A percentile compares a stretch with the other conserved stretches of the same genome.
Evolutionary conservation across 1,140 invertebrate genomes (phyloP).

Genomic region (Metopolophium dirhodum): DNA sequence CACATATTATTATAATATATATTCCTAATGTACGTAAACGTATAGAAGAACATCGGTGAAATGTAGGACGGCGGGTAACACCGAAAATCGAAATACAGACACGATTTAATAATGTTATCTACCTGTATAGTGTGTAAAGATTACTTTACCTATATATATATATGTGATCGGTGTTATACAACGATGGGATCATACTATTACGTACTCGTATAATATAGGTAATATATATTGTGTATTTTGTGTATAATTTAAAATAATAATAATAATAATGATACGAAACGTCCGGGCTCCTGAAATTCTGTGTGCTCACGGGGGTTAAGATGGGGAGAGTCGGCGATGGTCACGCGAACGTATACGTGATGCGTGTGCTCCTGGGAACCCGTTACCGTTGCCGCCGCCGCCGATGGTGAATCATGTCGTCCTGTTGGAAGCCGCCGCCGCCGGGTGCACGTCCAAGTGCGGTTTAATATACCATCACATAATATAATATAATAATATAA

Average conservation of each 20-base stretch:
- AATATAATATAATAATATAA: neutral
- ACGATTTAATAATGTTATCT: neutral
- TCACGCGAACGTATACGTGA: conserved; percentile 19
- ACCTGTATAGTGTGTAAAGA: neutral
- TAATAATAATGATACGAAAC: neutral
- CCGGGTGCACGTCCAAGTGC: neutral
- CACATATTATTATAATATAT: neutral
- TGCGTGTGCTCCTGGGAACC: conserved; percentile 12
- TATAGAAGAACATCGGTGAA: neutral
- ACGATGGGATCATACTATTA: neutral
- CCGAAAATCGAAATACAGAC: neutral
- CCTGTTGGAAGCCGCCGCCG: neutral
- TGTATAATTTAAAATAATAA: conserved; percentile 26
- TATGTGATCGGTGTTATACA: neutral
- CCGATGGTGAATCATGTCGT: neutral
- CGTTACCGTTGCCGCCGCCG: neutral
- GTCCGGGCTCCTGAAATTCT: neutral
- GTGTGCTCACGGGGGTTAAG: conserved; percentile 19
- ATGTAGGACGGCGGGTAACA: neutral
- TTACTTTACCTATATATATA: neutral
- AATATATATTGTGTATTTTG: neutral
- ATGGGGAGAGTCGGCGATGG: neutral
- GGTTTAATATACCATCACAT: conserved; percentile 4
- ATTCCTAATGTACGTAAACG: neutral
- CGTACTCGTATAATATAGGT: neutral